Evolutionary conservation across 2,888 invertebrate species (phyloP).

Genomic region (Drosophila austrosaltans): DNA sequence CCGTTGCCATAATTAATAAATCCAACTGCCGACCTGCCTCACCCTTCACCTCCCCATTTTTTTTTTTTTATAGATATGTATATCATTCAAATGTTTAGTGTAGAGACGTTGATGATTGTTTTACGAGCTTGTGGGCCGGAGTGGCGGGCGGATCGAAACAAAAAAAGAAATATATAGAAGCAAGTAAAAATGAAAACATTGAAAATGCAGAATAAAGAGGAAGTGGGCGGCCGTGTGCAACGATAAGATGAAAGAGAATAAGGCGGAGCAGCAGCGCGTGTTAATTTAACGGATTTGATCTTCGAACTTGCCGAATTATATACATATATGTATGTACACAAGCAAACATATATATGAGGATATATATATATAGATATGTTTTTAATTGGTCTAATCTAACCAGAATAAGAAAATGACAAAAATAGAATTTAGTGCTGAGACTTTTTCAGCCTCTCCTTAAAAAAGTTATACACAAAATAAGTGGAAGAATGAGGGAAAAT

Average conservation of each 20-base stretch:
- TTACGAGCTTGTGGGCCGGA: conserved; percentile 44
- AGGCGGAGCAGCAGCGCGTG: conserved; percentile 19
- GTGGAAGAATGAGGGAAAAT: conserved; percentile 11
- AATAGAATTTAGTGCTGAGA: background rate
- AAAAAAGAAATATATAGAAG: conserved; percentile 18
- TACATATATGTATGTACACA: conserved; percentile 17
- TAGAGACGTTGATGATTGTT: conserved; percentile 55
- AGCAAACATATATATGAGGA: background rate
- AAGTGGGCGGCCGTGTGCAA: conserved; percentile 28
- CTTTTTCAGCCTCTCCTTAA: conserved; percentile 1
- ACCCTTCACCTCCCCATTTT: background rate
- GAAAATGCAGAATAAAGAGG: conserved; percentile 24
- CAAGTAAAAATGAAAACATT: conserved; percentile 26
- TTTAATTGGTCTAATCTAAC: conserved; percentile 68
- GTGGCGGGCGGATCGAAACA: conserved; percentile 49
- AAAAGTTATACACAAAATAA: conserved; percentile 10
- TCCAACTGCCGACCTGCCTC: conserved; percentile 27
- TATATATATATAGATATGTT: conserved; percentile 15
- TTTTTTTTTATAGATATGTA: background rate
- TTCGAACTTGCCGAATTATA: conserved; percentile 51
- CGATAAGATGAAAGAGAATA: background rate
- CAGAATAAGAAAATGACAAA: conserved; percentile 20
- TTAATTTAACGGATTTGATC: conserved; percentile 65
- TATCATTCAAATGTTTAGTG: background rate
- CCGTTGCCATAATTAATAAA: conserved; percentile 51